Evolutionary conservation across 2,113 vertebrate species (phyloP), one percentile per base, ranked within the genome.

Genomic region (Rhegmatorhina hoffmannsi): DNA sequence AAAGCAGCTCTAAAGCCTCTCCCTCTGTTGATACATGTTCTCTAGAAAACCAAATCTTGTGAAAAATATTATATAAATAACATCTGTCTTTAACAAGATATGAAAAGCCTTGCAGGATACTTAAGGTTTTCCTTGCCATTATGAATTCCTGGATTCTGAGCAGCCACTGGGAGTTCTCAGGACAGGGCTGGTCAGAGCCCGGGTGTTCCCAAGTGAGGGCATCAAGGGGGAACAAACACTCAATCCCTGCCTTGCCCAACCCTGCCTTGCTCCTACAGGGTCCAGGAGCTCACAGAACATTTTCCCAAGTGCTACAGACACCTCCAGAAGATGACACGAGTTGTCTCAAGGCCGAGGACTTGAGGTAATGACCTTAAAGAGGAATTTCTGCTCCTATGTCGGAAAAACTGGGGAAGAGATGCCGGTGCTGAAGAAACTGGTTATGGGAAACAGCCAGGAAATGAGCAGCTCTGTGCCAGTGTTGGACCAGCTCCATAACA

Each of bases 191-290:
- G 49, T 70, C 89, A 70, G 56, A 82, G 60, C 3, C 2, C 5
- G 38, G 36, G 77, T 0, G 8, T 47, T 60, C 23, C 31, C 6
- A 2, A 1, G 7, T 2, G 6, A 80, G 31, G 2, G 58, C 31
- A 17, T 6, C 5, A 31, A 85, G 40, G 31, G 49, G 11, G 4
- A 29, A 34, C 56, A 49, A 26, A 46, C 0, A 21, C 13, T 49
- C 49, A 46, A 2, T 8, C 49, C 55, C 59, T 40, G 70, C 18
- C 72, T 87, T 36, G 23, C 2, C 36, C 63, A 69, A 8, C 11
- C 47, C 66, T 33, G 62, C 5, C 58, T 11, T 12, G 56, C 7
- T 78, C 50, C 74, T 63, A 63, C 56, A 67, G 90, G 49, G 74
- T 1, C 74, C 76, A 11, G 0, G 49, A 52, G 43, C 2, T 84